Conservation (phyloP, 2,113 vertebrate species). For the Oreochromis tanganicae region DNA sequence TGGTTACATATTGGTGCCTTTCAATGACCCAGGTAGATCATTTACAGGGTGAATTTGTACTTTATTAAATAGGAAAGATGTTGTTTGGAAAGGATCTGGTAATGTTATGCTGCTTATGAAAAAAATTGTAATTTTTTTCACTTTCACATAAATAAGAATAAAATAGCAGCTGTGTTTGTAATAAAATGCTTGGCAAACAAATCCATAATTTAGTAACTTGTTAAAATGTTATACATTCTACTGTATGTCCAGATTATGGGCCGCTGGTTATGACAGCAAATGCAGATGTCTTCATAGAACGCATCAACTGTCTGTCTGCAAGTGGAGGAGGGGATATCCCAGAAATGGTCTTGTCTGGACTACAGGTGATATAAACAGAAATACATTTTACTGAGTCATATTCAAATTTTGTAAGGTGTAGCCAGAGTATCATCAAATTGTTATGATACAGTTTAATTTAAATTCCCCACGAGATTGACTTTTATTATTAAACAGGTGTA, state of each 20-base stretch:
- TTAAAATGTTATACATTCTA: not conserved
- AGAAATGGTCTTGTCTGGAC: constrained; percentile 61
- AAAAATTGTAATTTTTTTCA: not conserved
- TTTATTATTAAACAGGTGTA: not conserved
- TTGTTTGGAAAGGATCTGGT: not conserved
- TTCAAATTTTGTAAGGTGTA: not conserved
- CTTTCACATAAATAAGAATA: not conserved
- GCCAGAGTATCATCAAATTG: not conserved
- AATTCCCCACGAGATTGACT: not conserved
- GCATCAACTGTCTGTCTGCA: constrained; percentile 37
- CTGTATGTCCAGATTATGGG: constrained; percentile 49
- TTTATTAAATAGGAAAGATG: not conserved
- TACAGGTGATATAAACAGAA: constrained; percentile 35
- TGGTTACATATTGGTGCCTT: not conserved
- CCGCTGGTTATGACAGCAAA: constrained; percentile 53
- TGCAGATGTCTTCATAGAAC: constrained; percentile 52
- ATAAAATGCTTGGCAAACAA: not conserved
- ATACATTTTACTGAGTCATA: not conserved
- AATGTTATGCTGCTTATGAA: not conserved
- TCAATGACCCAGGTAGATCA: not conserved
- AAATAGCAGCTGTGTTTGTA: not conserved
- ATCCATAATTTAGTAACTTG: not conserved
- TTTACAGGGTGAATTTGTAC: not conserved
- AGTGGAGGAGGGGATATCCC: constrained; percentile 55
- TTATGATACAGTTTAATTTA: not conserved